A percentile compares a stretch with the other conserved stretches of the same genome.
These are phyloP conservation scores for Sarcophilus harrisii DNA, from an alignment of 2,797 vertebrate genomes.

Conservation along the genomic window DNA sequence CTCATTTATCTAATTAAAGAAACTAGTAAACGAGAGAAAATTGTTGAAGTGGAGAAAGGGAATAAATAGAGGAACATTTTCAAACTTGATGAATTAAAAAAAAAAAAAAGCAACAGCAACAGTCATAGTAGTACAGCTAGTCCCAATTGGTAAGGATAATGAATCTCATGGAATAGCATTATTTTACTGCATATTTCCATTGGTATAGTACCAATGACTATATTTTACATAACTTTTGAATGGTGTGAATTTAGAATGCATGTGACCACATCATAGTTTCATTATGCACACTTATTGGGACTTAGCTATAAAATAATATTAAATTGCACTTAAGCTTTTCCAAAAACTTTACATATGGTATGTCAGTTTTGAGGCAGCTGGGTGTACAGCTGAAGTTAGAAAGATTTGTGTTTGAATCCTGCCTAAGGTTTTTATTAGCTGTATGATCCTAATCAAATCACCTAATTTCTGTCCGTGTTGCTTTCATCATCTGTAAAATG, in stretches of 20 bases:
- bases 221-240: neutral
- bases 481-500: neutral
- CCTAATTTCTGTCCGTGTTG: neutral
- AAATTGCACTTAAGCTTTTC: neutral
- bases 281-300: neutral
- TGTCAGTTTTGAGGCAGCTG: neutral
- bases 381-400: neutral
- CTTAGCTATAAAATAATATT: neutral
- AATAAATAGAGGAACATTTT: constrained; percentile 7
- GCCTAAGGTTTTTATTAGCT: neutral
- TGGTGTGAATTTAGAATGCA: neutral
- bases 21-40: constrained; percentile 50
- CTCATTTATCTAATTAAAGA: constrained; percentile 46
- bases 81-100: neutral
- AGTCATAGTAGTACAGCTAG: neutral
- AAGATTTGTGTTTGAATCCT: neutral
- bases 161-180: neutral
- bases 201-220: neutral
- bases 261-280: neutral
- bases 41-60: neutral
- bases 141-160: neutral
- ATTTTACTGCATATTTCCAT: neutral
- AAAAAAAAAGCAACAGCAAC: neutral
- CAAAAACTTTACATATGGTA: neutral
- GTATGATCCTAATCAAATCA: neutral